phyloP scores from a whole-genome alignment of 1,140 invertebrate species.

The Aphelenchoides besseyi region DNA sequence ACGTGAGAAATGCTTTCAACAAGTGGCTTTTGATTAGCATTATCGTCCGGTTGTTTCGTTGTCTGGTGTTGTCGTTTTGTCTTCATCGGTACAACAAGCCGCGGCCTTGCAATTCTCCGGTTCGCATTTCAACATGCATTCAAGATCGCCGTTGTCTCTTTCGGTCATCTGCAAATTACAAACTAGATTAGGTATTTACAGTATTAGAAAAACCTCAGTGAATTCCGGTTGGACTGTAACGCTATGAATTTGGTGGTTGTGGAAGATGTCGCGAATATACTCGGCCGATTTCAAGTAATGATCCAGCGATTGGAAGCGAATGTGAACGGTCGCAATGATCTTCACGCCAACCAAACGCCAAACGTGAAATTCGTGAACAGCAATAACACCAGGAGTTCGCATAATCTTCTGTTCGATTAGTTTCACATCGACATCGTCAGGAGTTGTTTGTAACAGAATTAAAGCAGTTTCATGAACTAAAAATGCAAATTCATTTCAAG shows the following conservation, averaged over 20 bases:
- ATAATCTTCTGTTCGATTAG: conserved; percentile 64
- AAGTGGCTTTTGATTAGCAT: too few relatives aligned
- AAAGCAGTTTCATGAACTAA: conserved; percentile 67
- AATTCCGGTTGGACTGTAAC: conserved; percentile 69
- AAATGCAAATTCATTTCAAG: conserved; percentile 21
- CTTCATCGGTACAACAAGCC: not conserved
- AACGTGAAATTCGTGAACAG: conserved; percentile 69
- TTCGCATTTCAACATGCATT: conserved; percentile 10
- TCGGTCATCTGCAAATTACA: conserved; percentile 5
- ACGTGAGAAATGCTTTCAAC: too few relatives aligned
- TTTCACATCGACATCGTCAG: conserved; percentile 66
- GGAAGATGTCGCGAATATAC: conserved; percentile 66
- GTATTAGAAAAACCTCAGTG: conserved; percentile 32
- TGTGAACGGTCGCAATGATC: conserved; percentile 69
- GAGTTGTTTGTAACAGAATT: conserved; percentile 69
- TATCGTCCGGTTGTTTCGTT: not conserved
- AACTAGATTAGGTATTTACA: not conserved
- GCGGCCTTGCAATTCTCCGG: conserved; percentile 7
- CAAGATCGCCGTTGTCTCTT: not conserved
- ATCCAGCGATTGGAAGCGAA: conserved; percentile 65
- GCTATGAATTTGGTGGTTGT: conserved; percentile 68
- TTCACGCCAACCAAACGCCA: conserved; percentile 68
- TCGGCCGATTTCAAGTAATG: conserved; percentile 67
- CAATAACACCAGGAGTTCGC: conserved; percentile 67
- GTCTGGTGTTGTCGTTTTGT: not conserved